These are phyloP conservation scores for Syndactyla subalaris DNA, from an alignment of 2,797 vertebrate genomes.

Conservation along the genomic window DNA sequence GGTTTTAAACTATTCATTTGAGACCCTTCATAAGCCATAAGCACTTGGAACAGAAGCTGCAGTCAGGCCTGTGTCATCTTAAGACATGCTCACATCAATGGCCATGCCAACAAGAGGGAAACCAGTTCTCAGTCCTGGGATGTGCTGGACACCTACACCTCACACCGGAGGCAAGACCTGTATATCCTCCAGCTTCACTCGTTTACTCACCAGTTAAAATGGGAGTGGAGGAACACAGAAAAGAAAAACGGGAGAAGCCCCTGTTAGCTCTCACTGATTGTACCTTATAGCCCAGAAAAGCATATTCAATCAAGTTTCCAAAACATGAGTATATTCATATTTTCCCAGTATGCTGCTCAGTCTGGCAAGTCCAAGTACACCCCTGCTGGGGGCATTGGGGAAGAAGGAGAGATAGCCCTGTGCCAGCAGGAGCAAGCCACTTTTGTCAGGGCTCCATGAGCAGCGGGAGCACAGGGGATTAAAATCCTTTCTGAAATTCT, in stretches of 20 bases:
- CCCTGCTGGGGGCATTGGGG: background rate
- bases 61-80: background rate
- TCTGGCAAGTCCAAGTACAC: background rate
- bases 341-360: background rate
- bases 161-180: background rate
- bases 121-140: rapidly evolving
- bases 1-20: background rate
- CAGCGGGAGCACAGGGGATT: background rate
- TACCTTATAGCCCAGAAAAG: background rate
- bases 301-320: background rate
- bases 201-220: background rate
- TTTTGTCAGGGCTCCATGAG: background rate
- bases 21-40: background rate
- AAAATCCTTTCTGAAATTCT: conserved; percentile 44
- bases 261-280: background rate
- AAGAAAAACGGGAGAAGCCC: background rate
- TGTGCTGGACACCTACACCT: background rate
- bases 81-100: background rate
- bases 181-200: background rate
- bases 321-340: background rate
- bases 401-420: background rate
- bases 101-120: background rate
- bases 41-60: background rate
- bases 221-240: background rate
- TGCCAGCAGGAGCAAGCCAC: background rate